Percentiles rank a stretch among this genome's conserved stretches.
Conservation (phyloP, 1,140 invertebrate genomes). For the Ptiloglossa arizonensis region DNA sequence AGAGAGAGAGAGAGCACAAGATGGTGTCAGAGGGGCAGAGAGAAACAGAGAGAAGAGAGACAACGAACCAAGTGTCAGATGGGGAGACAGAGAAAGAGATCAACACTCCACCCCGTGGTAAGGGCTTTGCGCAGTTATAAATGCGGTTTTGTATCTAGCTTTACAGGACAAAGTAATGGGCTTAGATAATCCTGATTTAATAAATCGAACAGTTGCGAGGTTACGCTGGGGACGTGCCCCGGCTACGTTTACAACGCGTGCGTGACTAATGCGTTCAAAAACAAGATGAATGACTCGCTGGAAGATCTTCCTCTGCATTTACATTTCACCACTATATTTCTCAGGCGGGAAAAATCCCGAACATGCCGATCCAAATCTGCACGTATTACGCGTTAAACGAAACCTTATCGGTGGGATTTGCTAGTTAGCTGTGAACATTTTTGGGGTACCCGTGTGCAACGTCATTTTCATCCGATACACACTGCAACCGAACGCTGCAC, state of each 20-base stretch:
- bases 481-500: no score
- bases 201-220: slow-evolving; percentile 82
- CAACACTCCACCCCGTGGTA: slow-evolving; percentile 43
- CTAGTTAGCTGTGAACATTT: background rate
- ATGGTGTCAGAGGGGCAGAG: background rate
- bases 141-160: slow-evolving; percentile 79
- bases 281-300: slow-evolving; percentile 63
- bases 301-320: slow-evolving; percentile 55
- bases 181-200: slow-evolving; percentile 83
- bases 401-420: slow-evolving; percentile 9
- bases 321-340: slow-evolving; percentile 65
- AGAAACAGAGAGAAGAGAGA: background rate
- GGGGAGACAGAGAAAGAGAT: slow-evolving; percentile 12
- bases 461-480: background rate
- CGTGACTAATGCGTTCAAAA: slow-evolving; percentile 80
- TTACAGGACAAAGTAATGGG: slow-evolving; percentile 78
- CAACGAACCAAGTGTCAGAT: no score
- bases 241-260: slow-evolving; percentile 73
- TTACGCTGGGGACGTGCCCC: slow-evolving; percentile 47
- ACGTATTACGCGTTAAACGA: slow-evolving; percentile 7
- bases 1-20: background rate
- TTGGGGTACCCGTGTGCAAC: background rate
- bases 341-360: slow-evolving; percentile 17
- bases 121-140: slow-evolving; percentile 75
- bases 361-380: slow-evolving; percentile 32